Evolutionary conservation across 2,888 invertebrate genomes (phyloP).

Genomic region (Drosophila trichaetosa): DNA sequence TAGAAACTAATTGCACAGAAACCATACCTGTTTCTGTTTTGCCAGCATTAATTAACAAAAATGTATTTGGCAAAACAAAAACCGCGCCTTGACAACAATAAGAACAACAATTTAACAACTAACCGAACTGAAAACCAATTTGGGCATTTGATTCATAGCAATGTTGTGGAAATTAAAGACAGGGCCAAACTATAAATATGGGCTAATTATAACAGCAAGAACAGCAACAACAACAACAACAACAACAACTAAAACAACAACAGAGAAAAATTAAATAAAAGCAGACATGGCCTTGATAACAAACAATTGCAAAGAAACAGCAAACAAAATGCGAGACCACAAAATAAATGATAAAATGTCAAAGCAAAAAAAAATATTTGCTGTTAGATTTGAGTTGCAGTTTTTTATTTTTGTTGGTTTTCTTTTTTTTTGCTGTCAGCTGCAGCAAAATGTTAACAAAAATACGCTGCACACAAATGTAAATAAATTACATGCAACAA

Average conservation of each 20-base stretch:
- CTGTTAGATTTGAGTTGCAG: slow-evolving; percentile 48
- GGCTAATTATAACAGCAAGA: slow-evolving; percentile 61
- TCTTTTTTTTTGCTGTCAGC: slow-evolving; percentile 40
- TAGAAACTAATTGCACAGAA: slow-evolving; percentile 64
- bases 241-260: slow-evolving; percentile 3
- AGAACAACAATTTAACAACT: slow-evolving; percentile 37
- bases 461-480: slow-evolving; percentile 62
- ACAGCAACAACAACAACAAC: slow-evolving; percentile 1
- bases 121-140: slow-evolving; percentile 12
- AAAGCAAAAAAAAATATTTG: slow-evolving; percentile 60
- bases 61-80: slow-evolving; percentile 17
- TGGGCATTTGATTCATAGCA: slow-evolving; percentile 1
- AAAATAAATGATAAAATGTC: slow-evolving; percentile 61
- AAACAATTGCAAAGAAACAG: slow-evolving; percentile 45
- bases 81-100: slow-evolving; percentile 43
- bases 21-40: slow-evolving; percentile 24
- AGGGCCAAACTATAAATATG: slow-evolving; percentile 57
- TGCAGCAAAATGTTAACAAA: slow-evolving; percentile 63
- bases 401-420: not conserved
- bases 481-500: slow-evolving; percentile 74
- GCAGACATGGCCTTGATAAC: slow-evolving; percentile 50
- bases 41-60: slow-evolving; percentile 63
- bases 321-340: slow-evolving; percentile 23
- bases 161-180: slow-evolving; percentile 29
- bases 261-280: not conserved